Evolutionary conservation across 1,140 invertebrate genomes (phyloP), one percentile per base, ranked within the genome.

Genomic region (Propsilocerus akamusi): DNA sequence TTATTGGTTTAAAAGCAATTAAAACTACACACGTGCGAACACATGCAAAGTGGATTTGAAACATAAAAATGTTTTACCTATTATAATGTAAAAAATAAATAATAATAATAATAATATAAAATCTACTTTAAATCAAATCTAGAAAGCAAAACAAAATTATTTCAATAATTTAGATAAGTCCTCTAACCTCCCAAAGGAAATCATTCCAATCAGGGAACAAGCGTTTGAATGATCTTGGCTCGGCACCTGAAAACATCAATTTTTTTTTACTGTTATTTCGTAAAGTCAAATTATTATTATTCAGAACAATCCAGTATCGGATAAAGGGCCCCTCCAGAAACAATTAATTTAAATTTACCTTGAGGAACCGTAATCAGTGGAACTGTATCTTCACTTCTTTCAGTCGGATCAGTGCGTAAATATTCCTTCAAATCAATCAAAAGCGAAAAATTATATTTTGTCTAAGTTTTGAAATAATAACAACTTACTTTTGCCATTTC

Each of bases 151-250:
- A n/a, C n/a, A n/a, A n/a, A n/a, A n/a, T n/a, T n/a, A n/a, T n/a
- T n/a, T n/a, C n/a, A n/a, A n/a, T n/a, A n/a, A n/a, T n/a, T 41
- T 20, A 41, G 0, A 20, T 5, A 41, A 20, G 22, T 4, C 34
- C 34, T 41, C 17, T 4, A 7, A 80, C 77, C 59, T 70, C 61
- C 78, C 78, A 82, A 54, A 75, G 66, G 41, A 72, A 63, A 6
- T 71, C 59, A 53, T 82, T 72, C 83, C 83, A 87, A 4, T 56
- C 57, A 4, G 77, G 73, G 67, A 86, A 87, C 34, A 80, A 65
- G 17, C 70, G 69, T 53, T 71, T 81, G 66, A 86, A 86, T 25
- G 70, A 68, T 1, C 68, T 65, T 0, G 81, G 78, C 59, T 86
- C 83, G 34, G 14, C 34, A 17, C 34, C 34, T 41, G 11, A 41